A percentile compares a stretch with the other conserved stretches of the same genome.
Evolutionary conservation across 2,888 invertebrate species (phyloP).

Genomic region (Autographa pulchrina): DNA sequence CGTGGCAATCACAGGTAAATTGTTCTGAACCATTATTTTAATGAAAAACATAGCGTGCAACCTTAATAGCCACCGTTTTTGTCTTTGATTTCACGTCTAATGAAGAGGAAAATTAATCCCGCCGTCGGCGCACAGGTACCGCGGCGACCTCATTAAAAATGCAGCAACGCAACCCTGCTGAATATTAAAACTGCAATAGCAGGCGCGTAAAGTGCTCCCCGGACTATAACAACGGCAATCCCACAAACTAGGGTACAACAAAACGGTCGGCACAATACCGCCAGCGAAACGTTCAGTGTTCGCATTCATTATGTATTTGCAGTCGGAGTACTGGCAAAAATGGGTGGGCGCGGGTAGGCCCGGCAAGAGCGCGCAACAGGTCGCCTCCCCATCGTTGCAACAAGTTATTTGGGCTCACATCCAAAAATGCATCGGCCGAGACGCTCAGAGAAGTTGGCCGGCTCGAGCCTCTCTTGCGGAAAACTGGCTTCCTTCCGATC

Average conservation of each 20-base stretch:
- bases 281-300: slow-evolving; percentile 75
- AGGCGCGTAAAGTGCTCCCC: slow-evolving; percentile 71
- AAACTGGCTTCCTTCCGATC: slow-evolving; percentile 76
- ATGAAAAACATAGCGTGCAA: neutral
- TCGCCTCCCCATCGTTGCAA: slow-evolving; percentile 81
- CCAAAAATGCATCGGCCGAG: slow-evolving; percentile 88
- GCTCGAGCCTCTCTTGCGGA: slow-evolving; percentile 66
- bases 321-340: slow-evolving; percentile 81
- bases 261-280: slow-evolving; percentile 77
- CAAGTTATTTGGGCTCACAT: slow-evolving; percentile 88
- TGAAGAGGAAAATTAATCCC: slow-evolving; percentile 45
- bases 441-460: slow-evolving; percentile 74
- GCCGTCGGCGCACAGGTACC: slow-evolving; percentile 24
- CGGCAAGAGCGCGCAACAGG: slow-evolving; percentile 84
- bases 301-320: slow-evolving; percentile 88
- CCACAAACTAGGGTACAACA: slow-evolving; percentile 71
- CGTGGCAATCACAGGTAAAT: neutral
- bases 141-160: slow-evolving; percentile 60
- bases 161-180: slow-evolving; percentile 61
- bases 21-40: neutral
- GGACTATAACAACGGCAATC: slow-evolving; percentile 69
- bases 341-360: slow-evolving; percentile 73
- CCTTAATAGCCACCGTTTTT: slow-evolving; percentile 14
- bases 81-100: slow-evolving; percentile 35
- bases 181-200: slow-evolving; percentile 69